Percentiles rank a stretch among this genome's conserved stretches.
Conservation (phyloP, 23 tunicate species). For the Clavelina lepadiformis region DNA sequence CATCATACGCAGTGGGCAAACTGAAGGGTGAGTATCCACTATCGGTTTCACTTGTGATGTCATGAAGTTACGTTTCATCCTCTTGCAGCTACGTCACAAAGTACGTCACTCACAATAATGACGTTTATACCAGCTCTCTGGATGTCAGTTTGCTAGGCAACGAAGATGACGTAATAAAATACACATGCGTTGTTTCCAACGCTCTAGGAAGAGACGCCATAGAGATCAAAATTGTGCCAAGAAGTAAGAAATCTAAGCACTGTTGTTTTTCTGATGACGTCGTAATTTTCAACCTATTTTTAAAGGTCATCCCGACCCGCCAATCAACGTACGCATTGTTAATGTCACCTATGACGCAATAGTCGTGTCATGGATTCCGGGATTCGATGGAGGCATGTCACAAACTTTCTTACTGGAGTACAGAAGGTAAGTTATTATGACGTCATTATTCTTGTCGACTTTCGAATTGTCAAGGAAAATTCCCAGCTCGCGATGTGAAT, state of each 20-base stretch:
- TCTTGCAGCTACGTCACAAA: constrained; percentile 12
- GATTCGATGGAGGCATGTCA: constrained; percentile 68
- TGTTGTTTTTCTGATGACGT: no score
- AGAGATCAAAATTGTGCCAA: constrained; percentile 31
- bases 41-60: no score
- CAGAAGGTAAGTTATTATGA: constrained; percentile 8
- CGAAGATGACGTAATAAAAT: constrained; percentile 15
- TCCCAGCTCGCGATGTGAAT: no score
- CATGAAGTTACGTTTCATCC: background rate
- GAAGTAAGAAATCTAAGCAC: no score
- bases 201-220: constrained; percentile 22
- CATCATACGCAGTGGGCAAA: background rate
- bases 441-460: no score
- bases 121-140: constrained; percentile 31
- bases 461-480: no score
- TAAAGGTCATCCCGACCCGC: constrained; percentile 68
- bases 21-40: no score
- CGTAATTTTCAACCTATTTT: background rate
- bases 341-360: constrained; percentile 33
- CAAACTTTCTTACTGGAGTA: constrained; percentile 63
- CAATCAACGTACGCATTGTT: constrained; percentile 5
- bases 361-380: constrained; percentile 54
- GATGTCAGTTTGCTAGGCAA: constrained; percentile 3
- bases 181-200: constrained; percentile 46
- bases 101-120: constrained; percentile 9